These are phyloP conservation scores for Chaenodraco wilsoni DNA, from an alignment of 2,797 vertebrate genomes.

Conservation along the genomic window DNA sequence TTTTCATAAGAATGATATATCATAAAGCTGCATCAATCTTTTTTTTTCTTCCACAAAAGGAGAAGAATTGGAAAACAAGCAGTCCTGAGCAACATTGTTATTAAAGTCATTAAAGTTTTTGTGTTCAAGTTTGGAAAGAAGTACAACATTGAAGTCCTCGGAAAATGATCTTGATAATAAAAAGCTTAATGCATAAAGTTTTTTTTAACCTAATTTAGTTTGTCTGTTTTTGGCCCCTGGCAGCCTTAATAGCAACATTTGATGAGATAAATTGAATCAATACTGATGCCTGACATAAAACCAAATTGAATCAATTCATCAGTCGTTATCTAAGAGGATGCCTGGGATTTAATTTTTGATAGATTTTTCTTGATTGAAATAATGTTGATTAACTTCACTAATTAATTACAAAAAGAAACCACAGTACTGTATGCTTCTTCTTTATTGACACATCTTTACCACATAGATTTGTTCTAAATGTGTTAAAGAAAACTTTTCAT, in stretches of 20 bases:
- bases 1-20: constrained; percentile 25
- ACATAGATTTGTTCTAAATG: background rate
- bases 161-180: background rate
- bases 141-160: background rate
- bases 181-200: background rate
- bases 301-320: background rate
- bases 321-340: background rate
- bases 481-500: background rate
- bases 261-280: background rate
- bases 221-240: background rate
- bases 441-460: background rate
- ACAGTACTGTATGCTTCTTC: background rate
- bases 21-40: constrained; percentile 7
- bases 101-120: background rate
- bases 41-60: background rate
- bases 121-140: no score
- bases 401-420: background rate
- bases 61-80: constrained; percentile 11
- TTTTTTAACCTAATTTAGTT: background rate
- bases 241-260: background rate
- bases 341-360: background rate
- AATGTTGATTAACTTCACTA: background rate
- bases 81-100: background rate
- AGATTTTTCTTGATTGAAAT: background rate
- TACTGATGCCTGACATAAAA: constrained; percentile 8